Evolutionary conservation across 2,113 vertebrate species (phyloP), one percentile per base, ranked within the genome.

Genomic region (Fulmarus glacialis): DNA sequence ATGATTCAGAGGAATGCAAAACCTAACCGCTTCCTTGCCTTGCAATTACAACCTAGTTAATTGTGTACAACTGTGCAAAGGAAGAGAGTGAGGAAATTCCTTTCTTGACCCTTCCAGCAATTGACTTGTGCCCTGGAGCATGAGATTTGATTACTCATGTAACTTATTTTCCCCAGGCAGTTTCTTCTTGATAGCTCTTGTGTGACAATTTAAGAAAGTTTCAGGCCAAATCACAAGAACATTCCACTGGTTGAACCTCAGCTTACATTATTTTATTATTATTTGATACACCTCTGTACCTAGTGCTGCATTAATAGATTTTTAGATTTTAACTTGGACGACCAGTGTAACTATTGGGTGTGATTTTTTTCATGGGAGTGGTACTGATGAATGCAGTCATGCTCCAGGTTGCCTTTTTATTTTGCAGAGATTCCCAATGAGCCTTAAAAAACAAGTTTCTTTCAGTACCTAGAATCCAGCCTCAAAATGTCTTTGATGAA

Each of bases 71-170:
- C 89, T 66, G 56, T 34, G 70, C 77, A 93, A 85, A 94, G 87
- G 94, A 95, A 91, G 89, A 87, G 91, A 82, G 53, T 24, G 80
- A 94, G 91, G 95, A 96, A 96, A 97, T 97, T 96, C 93, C 74
- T 96, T 94, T 93, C 89, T 58, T 91, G 96, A 97, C 91, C 93
- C 94, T 96, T 97, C 90, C 71, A 97, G 95, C 88, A 94, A 97
- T 89, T 97, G 95, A 96, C 82, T 95, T 88, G 85, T 89, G 82
- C 85, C 92, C 89, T 94, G 94, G 73, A 90, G 91, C 93, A 89
- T 88, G 53, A 96, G 78, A 97, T 96, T 91, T 96, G 89, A 96
- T 96, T 96, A 96, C 74, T 93, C 93, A 64, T 85, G 81, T 80
- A 96, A 66, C 66, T 95, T 82, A 87, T 89, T 95, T 95, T 77